Evolutionary conservation across 2,888 invertebrate species (phyloP), one percentile per base, ranked within the genome.

Genomic region (Anaspis maculata): DNA sequence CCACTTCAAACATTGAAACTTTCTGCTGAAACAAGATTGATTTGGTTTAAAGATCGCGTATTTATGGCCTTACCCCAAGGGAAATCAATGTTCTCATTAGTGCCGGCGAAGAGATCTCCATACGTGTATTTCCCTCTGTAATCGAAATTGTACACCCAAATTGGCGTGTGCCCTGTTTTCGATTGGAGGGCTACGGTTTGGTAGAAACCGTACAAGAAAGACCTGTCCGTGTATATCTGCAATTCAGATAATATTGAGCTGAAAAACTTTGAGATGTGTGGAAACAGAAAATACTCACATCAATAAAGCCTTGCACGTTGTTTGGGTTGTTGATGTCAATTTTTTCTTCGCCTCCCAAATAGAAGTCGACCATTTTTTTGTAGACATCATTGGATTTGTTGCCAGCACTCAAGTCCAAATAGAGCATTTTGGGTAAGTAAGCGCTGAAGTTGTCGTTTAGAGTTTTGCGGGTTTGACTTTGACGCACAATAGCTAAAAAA

Each of bases 101-200:
- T 58, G 53, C 27, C 58, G 0, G 70, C 66, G 45, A 67, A 73
- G 2, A 66, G 35, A 13, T 59, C 49, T 2, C 69, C 61, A 43
- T 65, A 73, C 2, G 66, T 63, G 29, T 61, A 45, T 1, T 54
- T 45, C 0, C 73, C 73, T 14, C 49, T 53, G 39, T 69, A 73
- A 30, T 64, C 59, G 39, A 74, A 71, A 44, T 63, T 64, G 39
- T 71, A 72, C 28, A 70, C 43, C 54, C 64, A 72, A n/a, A 71
- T 56, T 2, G 68, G 68, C 34, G 51, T 48, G 15, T 56, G 57
- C 1, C 54, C 56, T 31, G 48, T 51, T n/a, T 43, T 41, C 1
- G 59, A 45, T 34, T 63, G 62, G 3, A 60, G 37, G 24, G 58
- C 36, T 2, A 54, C 54, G 2, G 59, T 40, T 39, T 68, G 66